phyloP scores from a whole-genome alignment of 2,797 vertebrate genomes.

The Phataginus tricuspis region DNA sequence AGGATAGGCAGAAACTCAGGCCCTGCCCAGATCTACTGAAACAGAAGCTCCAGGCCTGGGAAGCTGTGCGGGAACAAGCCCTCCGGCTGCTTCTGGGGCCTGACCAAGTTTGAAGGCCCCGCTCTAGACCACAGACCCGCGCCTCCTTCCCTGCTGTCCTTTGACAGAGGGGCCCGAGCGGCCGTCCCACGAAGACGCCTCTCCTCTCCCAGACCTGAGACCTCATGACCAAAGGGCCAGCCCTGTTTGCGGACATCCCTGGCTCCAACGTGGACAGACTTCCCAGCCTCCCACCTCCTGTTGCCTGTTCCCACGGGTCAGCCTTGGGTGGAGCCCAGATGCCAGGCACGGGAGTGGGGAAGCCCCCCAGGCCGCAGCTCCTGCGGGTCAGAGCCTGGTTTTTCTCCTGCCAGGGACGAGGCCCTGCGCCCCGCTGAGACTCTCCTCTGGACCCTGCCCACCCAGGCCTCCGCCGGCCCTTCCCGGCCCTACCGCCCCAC shows the following conservation, averaged over 20 bases:
- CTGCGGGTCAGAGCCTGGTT: fast-evolving
- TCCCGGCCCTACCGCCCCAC: fast-evolving
- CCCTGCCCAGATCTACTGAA: neutral
- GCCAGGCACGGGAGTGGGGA: neutral
- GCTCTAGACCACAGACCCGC: neutral
- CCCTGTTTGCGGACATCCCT: fast-evolving
- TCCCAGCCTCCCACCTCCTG: neutral
- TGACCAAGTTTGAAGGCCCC: fast-evolving
- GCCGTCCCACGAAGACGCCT: neutral
- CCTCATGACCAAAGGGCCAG: neutral
- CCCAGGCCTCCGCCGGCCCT: neutral
- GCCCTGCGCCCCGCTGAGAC: neutral
- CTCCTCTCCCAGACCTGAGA: neutral
- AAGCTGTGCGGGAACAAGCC: neutral
- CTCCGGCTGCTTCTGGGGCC: neutral
- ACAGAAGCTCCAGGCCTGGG: neutral
- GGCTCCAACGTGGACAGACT: fast-evolving
- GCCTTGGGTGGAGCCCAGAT: fast-evolving
- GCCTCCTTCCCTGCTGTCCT: neutral
- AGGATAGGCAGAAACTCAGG: too few species aligned
- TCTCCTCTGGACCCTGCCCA: neutral
- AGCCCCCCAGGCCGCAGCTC: neutral
- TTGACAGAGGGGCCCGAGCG: neutral
- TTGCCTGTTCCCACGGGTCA: neutral
- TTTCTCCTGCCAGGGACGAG: neutral